Conservation (phyloP, 2,888 invertebrate genomes). For the Neoascia interrupta region DNA sequence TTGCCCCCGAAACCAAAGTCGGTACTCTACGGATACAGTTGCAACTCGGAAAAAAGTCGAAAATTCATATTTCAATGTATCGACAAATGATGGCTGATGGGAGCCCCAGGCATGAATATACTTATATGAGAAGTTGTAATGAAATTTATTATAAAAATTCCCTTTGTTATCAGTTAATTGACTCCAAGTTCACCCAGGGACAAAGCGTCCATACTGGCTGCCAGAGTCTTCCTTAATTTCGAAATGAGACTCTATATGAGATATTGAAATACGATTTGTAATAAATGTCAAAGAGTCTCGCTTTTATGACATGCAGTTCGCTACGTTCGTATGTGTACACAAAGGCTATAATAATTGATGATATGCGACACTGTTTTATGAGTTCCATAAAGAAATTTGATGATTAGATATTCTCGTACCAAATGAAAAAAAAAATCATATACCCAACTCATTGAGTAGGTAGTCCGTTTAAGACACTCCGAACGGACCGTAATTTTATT, state of each 20-base stretch:
- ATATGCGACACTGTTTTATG: constrained; percentile 61
- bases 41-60: constrained; percentile 11
- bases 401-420: constrained; percentile 44
- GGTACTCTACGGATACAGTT: constrained; percentile 13
- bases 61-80: constrained; percentile 55
- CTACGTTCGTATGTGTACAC: constrained; percentile 8
- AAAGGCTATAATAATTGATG: constrained; percentile 47
- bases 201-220: no score
- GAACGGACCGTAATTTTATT: constrained; percentile 10
- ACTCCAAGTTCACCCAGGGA: constrained; percentile 31
- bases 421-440: no score
- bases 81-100: constrained; percentile 54
- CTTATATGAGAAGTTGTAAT: constrained; percentile 13
- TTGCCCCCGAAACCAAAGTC: constrained; percentile 25
- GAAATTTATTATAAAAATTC: constrained; percentile 25
- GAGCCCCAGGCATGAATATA: neutral
- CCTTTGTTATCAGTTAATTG: constrained; percentile 64
- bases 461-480: neutral
- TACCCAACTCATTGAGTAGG: neutral
- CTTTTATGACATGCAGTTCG: constrained; percentile 31
- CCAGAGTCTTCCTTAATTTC: no score
- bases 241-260: constrained; percentile 21
- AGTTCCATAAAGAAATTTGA: constrained; percentile 21
- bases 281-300: constrained; percentile 49
- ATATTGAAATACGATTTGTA: constrained; percentile 62